phyloP scores from a whole-genome alignment of 2,113 vertebrate species.

The Damaliscus lunatus region DNA sequence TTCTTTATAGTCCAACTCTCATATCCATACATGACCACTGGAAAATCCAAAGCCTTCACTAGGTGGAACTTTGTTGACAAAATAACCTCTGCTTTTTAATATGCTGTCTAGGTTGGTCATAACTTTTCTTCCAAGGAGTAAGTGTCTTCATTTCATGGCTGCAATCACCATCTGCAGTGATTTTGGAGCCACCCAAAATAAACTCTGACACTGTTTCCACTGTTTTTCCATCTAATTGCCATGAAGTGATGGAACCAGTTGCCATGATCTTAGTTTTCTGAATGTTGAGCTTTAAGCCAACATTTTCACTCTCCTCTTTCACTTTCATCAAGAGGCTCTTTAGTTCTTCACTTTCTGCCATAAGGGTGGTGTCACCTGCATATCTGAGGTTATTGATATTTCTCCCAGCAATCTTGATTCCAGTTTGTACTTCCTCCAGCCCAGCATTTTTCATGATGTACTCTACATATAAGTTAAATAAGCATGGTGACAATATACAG shows the following conservation, averaged over 20 bases:
- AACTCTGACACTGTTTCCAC: neutral
- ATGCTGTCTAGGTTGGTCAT: neutral
- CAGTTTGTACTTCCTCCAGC: neutral
- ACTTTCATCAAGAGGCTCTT: neutral
- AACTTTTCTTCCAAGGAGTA: neutral
- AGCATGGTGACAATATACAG: neutral
- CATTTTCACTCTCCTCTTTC: neutral
- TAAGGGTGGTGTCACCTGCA: neutral
- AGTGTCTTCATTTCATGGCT: neutral
- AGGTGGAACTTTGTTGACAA: rapidly evolving
- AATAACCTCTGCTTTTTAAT: neutral
- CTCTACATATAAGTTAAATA: neutral
- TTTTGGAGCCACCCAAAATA: neutral
- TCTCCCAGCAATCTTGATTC: rapidly evolving
- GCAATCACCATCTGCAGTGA: neutral
- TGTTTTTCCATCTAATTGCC: no score
- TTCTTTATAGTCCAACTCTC: neutral
- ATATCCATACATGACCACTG: neutral
- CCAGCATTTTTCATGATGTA: neutral
- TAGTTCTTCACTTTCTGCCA: neutral
- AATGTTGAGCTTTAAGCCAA: neutral
- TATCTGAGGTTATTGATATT: neutral
- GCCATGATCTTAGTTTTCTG: neutral
- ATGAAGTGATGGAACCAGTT: neutral
- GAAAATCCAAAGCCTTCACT: neutral